A percentile compares a stretch with the other conserved stretches of the same genome.
phyloP scores from a whole-genome alignment of 2,797 vertebrate species.

The Myiotriccus ornatus region DNA sequence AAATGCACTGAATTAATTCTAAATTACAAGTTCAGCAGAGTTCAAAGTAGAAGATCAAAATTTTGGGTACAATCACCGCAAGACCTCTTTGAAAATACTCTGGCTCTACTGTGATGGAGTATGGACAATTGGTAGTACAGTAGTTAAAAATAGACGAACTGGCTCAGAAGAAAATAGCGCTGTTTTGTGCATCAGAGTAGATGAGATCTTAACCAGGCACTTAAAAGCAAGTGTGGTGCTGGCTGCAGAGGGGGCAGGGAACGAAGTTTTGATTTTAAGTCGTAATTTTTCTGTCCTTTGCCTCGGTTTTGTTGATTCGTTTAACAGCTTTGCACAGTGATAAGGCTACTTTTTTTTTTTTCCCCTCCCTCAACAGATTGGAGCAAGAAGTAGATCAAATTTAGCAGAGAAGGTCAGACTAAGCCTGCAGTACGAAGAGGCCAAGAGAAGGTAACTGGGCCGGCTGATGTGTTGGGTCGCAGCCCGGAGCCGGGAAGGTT shows the following conservation, averaged over 20 bases:
- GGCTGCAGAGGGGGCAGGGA: background rate
- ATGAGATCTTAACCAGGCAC: background rate
- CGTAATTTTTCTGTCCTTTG: background rate
- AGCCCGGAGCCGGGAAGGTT: background rate
- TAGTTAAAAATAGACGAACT: background rate
- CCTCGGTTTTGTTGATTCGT: background rate
- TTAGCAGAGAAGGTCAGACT: constrained; percentile 85
- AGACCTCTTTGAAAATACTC: background rate
- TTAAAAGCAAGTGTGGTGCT: background rate
- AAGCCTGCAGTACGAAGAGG: constrained; percentile 84
- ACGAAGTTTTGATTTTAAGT: background rate
- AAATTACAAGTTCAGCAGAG: background rate
- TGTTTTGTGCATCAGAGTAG: background rate
- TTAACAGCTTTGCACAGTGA: constrained; percentile 24
- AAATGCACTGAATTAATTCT: background rate
- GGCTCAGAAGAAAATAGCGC: background rate
- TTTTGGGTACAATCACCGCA: background rate
- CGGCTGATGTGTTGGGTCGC: background rate
- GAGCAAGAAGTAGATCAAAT: constrained; percentile 75
- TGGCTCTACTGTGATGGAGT: background rate
- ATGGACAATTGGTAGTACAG: background rate
- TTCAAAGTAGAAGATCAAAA: constrained; percentile 1
- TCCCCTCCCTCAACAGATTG: constrained; percentile 66
- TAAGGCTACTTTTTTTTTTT: background rate
- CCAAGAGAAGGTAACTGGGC: constrained; percentile 79